Evolutionary conservation across 2,888 invertebrate species (phyloP).

Genomic region (Drosophila rubida): DNA sequence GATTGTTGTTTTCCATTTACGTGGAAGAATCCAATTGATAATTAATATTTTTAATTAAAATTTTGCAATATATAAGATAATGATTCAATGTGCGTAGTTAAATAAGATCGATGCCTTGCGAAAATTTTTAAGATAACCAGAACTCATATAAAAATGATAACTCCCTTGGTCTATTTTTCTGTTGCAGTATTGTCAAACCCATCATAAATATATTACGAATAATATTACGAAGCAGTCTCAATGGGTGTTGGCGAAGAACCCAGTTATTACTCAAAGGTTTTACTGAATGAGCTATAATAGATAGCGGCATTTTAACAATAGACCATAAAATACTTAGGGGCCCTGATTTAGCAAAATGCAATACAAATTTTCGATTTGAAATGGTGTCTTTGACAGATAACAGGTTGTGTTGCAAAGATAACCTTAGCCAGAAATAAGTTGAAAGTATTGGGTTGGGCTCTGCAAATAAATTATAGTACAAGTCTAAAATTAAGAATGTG

Average conservation of each 20-base stretch:
- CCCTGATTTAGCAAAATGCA: constrained; percentile 14
- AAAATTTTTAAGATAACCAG: not conserved
- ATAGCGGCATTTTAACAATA: constrained; percentile 28
- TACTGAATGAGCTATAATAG: constrained; percentile 10
- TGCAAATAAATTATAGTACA: not conserved
- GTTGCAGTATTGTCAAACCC: not conserved
- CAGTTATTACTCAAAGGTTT: constrained; percentile 7
- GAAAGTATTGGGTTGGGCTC: constrained; percentile 2
- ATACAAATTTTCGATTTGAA: constrained; percentile 15
- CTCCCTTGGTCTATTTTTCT: not conserved
- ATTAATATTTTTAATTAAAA: constrained; percentile 41
- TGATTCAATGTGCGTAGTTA: not conserved
- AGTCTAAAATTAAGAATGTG: not conserved
- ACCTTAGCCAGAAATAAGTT: not conserved
- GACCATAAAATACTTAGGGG: constrained; percentile 21
- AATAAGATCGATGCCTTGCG: not conserved
- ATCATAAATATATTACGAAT: constrained; percentile 14
- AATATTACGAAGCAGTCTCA: constrained; percentile 7
- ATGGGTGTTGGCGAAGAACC: constrained; percentile 23
- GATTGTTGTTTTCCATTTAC: constrained; percentile 7
- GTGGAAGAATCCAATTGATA: not conserved
- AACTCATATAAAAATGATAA: not conserved
- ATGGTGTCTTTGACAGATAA: constrained; percentile 49
- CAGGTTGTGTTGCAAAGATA: constrained; percentile 13
- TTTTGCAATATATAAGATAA: constrained; percentile 12